These are phyloP conservation scores for Sacculina carcini DNA, from an alignment of 2,888 invertebrate genomes.

Conservation along the genomic window DNA sequence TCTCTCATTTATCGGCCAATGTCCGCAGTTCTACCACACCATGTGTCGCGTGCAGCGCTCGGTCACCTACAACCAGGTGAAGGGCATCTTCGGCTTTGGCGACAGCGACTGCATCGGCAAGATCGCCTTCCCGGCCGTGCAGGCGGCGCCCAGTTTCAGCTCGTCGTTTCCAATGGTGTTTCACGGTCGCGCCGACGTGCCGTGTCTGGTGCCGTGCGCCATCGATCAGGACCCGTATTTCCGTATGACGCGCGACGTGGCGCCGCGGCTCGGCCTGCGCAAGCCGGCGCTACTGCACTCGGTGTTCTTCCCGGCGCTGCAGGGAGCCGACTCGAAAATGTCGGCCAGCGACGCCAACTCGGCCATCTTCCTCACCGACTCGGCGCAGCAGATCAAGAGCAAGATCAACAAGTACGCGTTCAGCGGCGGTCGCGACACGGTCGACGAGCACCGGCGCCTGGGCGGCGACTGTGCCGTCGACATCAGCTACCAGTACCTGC, in stretches of 20 bases:
- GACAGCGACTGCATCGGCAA: constrained; percentile 91
- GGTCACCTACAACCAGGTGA: constrained; percentile 91
- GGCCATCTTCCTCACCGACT: constrained; percentile 83
- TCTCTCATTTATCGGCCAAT: constrained; percentile 60
- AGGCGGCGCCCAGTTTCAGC: constrained; percentile 80
- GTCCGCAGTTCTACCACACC: constrained; percentile 74
- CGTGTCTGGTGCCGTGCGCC: constrained; percentile 81
- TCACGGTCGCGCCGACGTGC: constrained; percentile 42
- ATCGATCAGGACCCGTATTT: constrained; percentile 99
- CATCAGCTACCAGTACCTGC: constrained; percentile 76
- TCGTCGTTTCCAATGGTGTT: constrained; percentile 78
- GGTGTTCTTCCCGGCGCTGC: constrained; percentile 71
- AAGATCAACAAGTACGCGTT: constrained; percentile 92
- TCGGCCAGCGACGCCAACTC: constrained; percentile 81
- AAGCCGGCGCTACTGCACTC: constrained; percentile 73
- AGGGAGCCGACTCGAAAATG: constrained; percentile 96
- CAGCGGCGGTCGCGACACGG: constrained; percentile 75
- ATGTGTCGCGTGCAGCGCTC: constrained; percentile 64
- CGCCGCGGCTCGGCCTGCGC: constrained; percentile 55
- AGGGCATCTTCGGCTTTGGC: constrained; percentile 91
- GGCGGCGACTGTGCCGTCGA: constrained; percentile 95
- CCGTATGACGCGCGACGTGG: constrained; percentile 94
- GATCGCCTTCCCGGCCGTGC: constrained; percentile 82
- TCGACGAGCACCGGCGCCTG: constrained; percentile 65
- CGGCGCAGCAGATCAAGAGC: constrained; percentile 77